Evolutionary conservation across 2,113 vertebrate genomes (phyloP).

Genomic region (Chauna torquata): DNA sequence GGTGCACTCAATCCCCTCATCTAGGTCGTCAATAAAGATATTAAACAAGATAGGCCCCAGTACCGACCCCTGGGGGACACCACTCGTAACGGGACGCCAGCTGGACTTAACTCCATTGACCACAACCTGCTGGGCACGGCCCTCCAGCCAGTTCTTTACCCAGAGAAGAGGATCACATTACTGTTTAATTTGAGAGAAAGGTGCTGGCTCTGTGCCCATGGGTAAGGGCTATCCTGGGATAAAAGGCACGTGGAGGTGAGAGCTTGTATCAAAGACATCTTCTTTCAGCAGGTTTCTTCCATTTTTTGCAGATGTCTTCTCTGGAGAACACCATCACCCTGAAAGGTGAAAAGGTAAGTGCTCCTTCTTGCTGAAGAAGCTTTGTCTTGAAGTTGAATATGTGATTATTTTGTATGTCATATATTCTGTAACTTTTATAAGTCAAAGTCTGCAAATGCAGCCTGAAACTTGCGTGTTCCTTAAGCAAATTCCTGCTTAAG

Average conservation of each 20-base stretch:
- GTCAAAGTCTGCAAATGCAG: background rate
- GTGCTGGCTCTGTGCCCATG: background rate
- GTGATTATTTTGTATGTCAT: background rate
- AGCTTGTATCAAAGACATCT: background rate
- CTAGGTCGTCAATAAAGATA: too few species aligned
- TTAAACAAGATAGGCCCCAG: too few species aligned
- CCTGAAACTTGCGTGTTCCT: background rate
- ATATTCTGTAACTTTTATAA: background rate
- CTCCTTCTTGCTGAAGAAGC: background rate
- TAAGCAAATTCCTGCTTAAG: background rate
- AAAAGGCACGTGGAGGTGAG: background rate
- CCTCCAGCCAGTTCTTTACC: too few species aligned
- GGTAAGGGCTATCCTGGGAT: background rate
- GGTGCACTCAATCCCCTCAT: too few species aligned
- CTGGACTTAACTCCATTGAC: too few species aligned
- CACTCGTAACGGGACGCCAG: too few species aligned
- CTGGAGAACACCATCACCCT: conserved; percentile 71
- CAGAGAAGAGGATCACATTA: too few species aligned
- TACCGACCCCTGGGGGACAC: too few species aligned
- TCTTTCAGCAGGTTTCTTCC: background rate
- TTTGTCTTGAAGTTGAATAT: background rate
- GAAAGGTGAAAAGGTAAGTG: conserved; percentile 81
- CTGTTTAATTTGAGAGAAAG: background rate
- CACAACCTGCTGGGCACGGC: too few species aligned
- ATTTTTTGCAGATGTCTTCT: conserved; percentile 43